phyloP scores from a whole-genome alignment of 2,888 invertebrate species.

The Brachyopa scutellaris region DNA sequence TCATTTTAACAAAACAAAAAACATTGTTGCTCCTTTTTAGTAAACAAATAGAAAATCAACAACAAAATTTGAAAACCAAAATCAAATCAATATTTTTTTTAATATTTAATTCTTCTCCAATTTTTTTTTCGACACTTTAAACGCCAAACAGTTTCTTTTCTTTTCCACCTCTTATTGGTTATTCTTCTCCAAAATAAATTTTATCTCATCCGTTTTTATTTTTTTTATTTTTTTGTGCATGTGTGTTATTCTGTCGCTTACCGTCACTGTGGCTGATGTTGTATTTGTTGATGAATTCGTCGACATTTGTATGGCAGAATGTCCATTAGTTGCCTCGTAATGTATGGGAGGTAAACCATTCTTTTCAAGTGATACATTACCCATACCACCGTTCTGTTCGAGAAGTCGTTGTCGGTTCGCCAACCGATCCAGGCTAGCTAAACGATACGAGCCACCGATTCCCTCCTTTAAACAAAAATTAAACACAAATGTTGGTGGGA shows the following conservation, averaged over 20 bases:
- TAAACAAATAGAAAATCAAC: too few species aligned
- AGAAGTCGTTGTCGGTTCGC: slow-evolving; percentile 91
- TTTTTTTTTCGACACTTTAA: too few species aligned
- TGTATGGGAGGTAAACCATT: slow-evolving; percentile 74
- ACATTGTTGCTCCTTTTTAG: too few species aligned
- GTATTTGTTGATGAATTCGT: slow-evolving; percentile 62
- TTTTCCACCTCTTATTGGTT: too few species aligned
- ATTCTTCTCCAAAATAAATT: too few species aligned
- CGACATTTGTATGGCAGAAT: slow-evolving; percentile 52
- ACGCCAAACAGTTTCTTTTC: too few species aligned
- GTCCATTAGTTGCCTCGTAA: slow-evolving; percentile 71
- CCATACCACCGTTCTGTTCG: slow-evolving; percentile 83
- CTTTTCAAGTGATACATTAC: slow-evolving; percentile 74
- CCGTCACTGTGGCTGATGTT: slow-evolving; percentile 64
- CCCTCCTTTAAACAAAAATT: slow-evolving; percentile 82
- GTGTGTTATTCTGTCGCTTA: slow-evolving; percentile 52
- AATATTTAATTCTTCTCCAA: too few species aligned
- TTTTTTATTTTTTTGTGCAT: slow-evolving; percentile 1
- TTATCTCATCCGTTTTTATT: slow-evolving; percentile 5
- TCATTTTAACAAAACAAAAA: too few species aligned
- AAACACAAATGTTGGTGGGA: slow-evolving; percentile 57
- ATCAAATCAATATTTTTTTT: too few species aligned
- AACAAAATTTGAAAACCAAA: too few species aligned
- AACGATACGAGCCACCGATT: slow-evolving; percentile 88
- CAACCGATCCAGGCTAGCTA: slow-evolving; percentile 91